Base-by-base conservation (phyloP, 2,888 invertebrate species). In the Epinotia brunnichana region DNA sequence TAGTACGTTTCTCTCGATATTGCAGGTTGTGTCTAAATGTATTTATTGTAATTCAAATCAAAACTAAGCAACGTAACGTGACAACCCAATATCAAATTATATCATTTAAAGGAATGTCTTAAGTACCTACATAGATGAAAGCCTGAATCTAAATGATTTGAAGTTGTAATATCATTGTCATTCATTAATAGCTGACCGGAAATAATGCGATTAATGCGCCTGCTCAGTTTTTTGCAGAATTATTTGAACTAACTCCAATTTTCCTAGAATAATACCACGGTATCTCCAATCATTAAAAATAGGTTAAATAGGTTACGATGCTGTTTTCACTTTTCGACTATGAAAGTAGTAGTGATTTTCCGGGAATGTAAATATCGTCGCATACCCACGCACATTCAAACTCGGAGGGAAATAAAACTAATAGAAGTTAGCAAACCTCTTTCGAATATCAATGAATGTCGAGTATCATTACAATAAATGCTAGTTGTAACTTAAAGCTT, bases 401-500 rank as follows among this genome's bases (percentile, higher is more conserved):
- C 3, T 11, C 19, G 13, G 13, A 56, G 21, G 19, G 62, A 56
- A 56, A 29, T 56, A 17, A 1, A 48, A 48, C 5, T n/a, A 56
- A 29, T 56, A 17, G 4, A 48, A 48, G n/a, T n/a, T 48, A 62
- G 48, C 56, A 57, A 70, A 41, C 21, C 56, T 48, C 19, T n/a
- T 15, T 19, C 57, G 44, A 29, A 70, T 48, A 54, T 24, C 63
- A 70, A 70, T 63, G n/a, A 62, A 56, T 17, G 29, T 41, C 29
- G 29, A 54, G 15, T 35, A 3, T 39, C 39, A 39, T 59, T 57
- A 29, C 15, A 29, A 29, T 29, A 57, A 24, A 11, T 57, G 21
- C 11, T n/a, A 39, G 35, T 19, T 39, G 35, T 69, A 61, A 53
- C 69, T 39, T 68, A 15, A 48, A 68, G 48, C 61, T 61, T 60